Percentiles rank a stretch among this genome's conserved stretches.
phyloP scores from a whole-genome alignment of 2,113 vertebrate species.

The Sebastes schlegelii region DNA sequence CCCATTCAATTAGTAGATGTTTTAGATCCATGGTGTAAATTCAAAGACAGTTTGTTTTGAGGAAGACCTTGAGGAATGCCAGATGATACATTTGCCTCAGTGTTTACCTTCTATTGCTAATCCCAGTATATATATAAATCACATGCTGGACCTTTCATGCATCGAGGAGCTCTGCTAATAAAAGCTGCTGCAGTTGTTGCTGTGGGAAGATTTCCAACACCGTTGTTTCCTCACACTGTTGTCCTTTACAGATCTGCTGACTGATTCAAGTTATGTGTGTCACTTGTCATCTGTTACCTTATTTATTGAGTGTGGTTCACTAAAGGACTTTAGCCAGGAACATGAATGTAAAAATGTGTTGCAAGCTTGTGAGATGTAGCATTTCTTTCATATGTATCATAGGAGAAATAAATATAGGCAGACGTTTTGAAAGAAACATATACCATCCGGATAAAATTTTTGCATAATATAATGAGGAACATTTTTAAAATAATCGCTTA shows the following conservation, averaged over 20 bases:
- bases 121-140: slow-evolving; percentile 16
- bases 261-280: neutral
- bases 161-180: slow-evolving; percentile 13
- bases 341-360: neutral
- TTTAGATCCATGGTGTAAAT: slow-evolving; percentile 2
- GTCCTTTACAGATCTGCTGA: slow-evolving; percentile 9
- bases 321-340: slow-evolving; percentile 1
- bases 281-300: neutral
- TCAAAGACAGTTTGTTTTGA: slow-evolving; percentile 18
- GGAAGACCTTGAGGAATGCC: neutral
- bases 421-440: too few species aligned
- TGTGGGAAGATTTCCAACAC: slow-evolving; percentile 10
- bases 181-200: slow-evolving; percentile 25
- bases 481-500: neutral
- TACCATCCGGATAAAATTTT: neutral
- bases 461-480: neutral
- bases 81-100: slow-evolving; percentile 24
- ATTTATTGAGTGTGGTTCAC: neutral
- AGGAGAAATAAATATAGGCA: neutral
- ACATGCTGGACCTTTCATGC: neutral
- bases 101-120: slow-evolving; percentile 39
- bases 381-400: neutral
- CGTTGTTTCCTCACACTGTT: slow-evolving; percentile 25
- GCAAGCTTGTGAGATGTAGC: neutral
- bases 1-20: neutral